Evolutionary conservation across 2,888 invertebrate genomes (phyloP).

Genomic region (Himalopsyche tibetana): DNA sequence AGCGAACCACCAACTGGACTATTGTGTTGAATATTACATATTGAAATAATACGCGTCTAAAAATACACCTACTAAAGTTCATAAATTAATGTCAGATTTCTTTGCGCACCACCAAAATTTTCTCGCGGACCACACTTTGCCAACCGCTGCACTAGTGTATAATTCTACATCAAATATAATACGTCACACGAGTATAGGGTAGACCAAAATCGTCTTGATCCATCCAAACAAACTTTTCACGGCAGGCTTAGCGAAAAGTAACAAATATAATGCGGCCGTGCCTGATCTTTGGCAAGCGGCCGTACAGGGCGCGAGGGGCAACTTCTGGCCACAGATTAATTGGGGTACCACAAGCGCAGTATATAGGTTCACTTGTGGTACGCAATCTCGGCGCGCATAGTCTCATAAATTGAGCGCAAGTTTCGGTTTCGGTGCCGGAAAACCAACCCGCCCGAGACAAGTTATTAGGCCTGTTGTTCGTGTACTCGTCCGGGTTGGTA

Average conservation of each 20-base stretch:
- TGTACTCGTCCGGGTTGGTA: neutral
- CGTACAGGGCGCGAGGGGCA: neutral
- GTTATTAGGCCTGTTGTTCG: slow-evolving; percentile 49
- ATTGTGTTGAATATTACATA: no score
- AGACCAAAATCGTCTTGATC: slow-evolving; percentile 28
- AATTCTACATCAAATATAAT: neutral
- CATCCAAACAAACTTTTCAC: neutral
- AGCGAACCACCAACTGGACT: no score
- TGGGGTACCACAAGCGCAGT: slow-evolving; percentile 35
- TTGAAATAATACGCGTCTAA: no score
- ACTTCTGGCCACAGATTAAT: slow-evolving; percentile 42
- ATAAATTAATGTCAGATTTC: no score
- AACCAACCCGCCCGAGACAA: slow-evolving; percentile 54
- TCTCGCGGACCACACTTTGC: no score
- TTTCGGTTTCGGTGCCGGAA: slow-evolving; percentile 56
- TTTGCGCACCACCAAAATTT: no score
- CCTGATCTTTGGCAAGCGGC: slow-evolving; percentile 18
- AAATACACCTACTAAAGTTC: no score
- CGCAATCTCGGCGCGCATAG: slow-evolving; percentile 55
- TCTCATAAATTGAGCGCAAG: slow-evolving; percentile 58
- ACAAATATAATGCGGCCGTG: slow-evolving; percentile 17
- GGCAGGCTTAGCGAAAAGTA: slow-evolving; percentile 24
- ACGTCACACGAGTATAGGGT: neutral
- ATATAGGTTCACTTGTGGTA: slow-evolving; percentile 26
- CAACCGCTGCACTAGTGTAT: no score